Evolutionary conservation across 2,113 vertebrate genomes (phyloP), one percentile per base, ranked within the genome.

Genomic region (Calidris pygmaea): DNA sequence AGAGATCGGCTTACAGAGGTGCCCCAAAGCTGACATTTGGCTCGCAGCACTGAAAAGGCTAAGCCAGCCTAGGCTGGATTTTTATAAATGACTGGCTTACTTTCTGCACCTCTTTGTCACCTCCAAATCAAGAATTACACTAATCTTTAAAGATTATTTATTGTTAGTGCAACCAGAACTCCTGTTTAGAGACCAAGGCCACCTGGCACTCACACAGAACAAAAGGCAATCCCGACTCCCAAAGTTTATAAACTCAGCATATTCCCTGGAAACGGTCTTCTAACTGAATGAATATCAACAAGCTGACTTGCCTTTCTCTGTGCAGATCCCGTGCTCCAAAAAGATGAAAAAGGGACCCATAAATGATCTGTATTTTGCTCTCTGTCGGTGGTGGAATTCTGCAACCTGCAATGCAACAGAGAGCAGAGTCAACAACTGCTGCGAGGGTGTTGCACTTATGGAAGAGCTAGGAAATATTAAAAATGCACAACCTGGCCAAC

Each of bases 61-160:
- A 56, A 90, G 17, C 48, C 39, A 93, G 72, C 48, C 43, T 65
- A 60, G 60, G 39, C 34, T 84, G 88, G 60, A 39, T 30, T 96
- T 85, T 92, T 67, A 80, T 60, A 90, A 92, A 72, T 81, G 48
- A 62, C 55, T 87, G 58, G 9, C 67, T 93, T 89, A 37, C 70
- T 90, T 96, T 93, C 90, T 87, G 55, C 91, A 93, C 95, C 86
- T 90, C 86, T 85, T 89, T 75, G 90, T 75, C 95, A 94, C 79
- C 70, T 92, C 73, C 39, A 81, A 95, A 75, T 59, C 60, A 89
- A 84, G 65, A 92, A 83, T 91, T 85, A 79, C 58, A 82, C 27
- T 85, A 85, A 89, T 91, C 76, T 90, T 92, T 91, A 92, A 86
- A 87, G 80, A 68, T 75, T 87, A 85, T 75, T 89, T 92, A 67